Percentiles rank a stretch among this genome's conserved stretches.
These are phyloP conservation scores for Scaptomyza graminum DNA, from an alignment of 1,140 invertebrate species.

Conservation along the genomic window DNA sequence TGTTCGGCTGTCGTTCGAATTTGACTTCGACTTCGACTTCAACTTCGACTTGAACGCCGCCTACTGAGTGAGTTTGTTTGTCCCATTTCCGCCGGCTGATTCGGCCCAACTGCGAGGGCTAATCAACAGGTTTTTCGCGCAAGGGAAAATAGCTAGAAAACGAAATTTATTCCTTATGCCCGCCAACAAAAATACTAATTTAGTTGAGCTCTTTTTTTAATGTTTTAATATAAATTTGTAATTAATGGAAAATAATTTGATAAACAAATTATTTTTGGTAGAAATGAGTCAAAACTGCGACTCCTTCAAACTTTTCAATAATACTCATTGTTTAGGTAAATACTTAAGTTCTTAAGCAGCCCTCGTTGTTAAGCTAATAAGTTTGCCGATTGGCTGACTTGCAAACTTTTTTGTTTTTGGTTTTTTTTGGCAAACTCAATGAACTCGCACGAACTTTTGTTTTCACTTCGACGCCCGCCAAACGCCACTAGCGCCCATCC, in stretches of 20 bases:
- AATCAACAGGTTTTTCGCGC: not conserved
- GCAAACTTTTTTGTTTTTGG: constrained; percentile 28
- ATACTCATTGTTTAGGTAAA: not conserved
- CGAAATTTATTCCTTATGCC: too few species aligned
- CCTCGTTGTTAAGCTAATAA: constrained; percentile 9
- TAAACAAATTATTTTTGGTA: too few species aligned
- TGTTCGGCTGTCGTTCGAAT: constrained; percentile 38
- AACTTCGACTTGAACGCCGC: constrained; percentile 33
- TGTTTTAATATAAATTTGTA: too few species aligned
- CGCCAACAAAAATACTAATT: too few species aligned
- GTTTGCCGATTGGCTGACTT: constrained; percentile 42
- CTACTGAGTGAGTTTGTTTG: constrained; percentile 59
- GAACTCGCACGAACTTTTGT: constrained; percentile 80
- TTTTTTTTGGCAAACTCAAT: constrained; percentile 67
- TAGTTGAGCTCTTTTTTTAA: too few species aligned
- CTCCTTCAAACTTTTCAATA: too few species aligned
- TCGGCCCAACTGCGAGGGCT: constrained; percentile 12
- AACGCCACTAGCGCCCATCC: constrained; percentile 7
- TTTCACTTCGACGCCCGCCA: constrained; percentile 56
- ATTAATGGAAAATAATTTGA: too few species aligned
- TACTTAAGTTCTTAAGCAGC: not conserved
- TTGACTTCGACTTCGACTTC: not conserved
- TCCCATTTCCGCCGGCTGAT: constrained; percentile 64
- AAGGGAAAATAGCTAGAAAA: not conserved
- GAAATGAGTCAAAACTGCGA: too few species aligned